phyloP scores from a whole-genome alignment of 2,797 vertebrate genomes.

The Clarias platycephalus region DNA sequence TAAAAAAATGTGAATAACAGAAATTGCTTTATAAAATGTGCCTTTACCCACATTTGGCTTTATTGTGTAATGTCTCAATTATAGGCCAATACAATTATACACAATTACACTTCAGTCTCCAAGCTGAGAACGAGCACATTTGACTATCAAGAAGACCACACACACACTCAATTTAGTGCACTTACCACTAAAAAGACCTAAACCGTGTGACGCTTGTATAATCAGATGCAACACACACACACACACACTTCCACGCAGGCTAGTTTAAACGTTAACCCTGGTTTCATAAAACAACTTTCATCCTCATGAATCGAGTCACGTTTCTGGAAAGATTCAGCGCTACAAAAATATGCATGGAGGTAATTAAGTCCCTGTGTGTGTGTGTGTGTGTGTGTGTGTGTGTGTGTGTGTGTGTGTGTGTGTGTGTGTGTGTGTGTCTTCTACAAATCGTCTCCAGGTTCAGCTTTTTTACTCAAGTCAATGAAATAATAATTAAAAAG shows the following conservation, averaged over 20 bases:
- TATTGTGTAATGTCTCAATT: conserved; percentile 35
- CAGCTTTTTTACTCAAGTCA: conserved; percentile 39
- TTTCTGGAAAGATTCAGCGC: conserved; percentile 19
- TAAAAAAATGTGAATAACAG: background rate
- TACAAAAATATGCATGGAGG: conserved; percentile 41
- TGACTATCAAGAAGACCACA: conserved; percentile 38
- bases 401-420: conserved; percentile 9
- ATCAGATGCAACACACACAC: conserved; percentile 32
- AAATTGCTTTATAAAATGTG: background rate
- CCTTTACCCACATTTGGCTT: conserved; percentile 4
- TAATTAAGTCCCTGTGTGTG: conserved; percentile 40
- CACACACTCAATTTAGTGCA: conserved; percentile 13
- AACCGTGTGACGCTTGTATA: background rate
- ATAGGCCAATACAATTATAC: conserved; percentile 34
- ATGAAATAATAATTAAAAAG: conserved; percentile 20
- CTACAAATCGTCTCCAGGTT: conserved; percentile 6
- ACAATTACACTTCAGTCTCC: conserved; percentile 35
- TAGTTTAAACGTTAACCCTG: background rate
- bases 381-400: conserved; percentile 10
- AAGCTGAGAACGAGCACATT: conserved; percentile 26
- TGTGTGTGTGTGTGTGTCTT: conserved; percentile 6
- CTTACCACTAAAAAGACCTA: conserved; percentile 30
- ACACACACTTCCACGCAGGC: background rate
- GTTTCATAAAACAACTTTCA: conserved; percentile 12
- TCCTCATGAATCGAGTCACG: background rate